A percentile compares a stretch with the other conserved stretches of the same genome.
phyloP scores from a whole-genome alignment of 2,797 vertebrate genomes.

The Mallotus villosus region DNA sequence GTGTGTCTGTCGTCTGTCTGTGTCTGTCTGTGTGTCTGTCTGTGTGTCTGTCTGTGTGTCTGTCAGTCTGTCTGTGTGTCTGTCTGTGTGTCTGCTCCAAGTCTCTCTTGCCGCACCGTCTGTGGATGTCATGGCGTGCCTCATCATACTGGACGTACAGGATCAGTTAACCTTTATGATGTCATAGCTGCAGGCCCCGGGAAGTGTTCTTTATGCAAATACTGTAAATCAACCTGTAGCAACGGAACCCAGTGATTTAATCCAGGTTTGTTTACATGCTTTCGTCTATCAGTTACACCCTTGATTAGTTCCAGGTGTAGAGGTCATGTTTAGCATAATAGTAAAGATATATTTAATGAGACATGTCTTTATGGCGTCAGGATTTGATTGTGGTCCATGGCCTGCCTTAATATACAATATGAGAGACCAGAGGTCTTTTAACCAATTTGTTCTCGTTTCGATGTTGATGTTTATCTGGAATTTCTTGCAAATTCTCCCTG shows the following conservation, averaged over 20 bases:
- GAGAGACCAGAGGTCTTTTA: conserved; percentile 22
- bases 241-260: conserved; percentile 41
- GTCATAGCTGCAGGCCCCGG: conserved; percentile 61
- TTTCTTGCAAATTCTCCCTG: conserved; percentile 43
- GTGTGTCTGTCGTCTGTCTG: conserved; percentile 2
- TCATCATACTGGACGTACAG: conserved; percentile 72
- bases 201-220: conserved; percentile 43
- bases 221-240: conserved; percentile 49
- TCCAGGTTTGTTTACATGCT: conserved; percentile 47
- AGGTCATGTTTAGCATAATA: conserved; percentile 49
- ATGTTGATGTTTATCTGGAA: conserved; percentile 43
- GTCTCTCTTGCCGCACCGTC: conserved; percentile 48
- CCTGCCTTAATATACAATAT: conserved; percentile 26
- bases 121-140: conserved; percentile 25
- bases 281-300: conserved; percentile 34
- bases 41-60: conserved; percentile 30
- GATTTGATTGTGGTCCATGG: conserved; percentile 28
- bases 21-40: conserved; percentile 1
- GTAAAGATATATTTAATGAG: conserved; percentile 38
- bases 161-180: conserved; percentile 75
- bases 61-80: conserved; percentile 2
- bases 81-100: conserved; percentile 55
- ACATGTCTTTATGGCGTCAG: conserved; percentile 16
- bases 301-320: conserved; percentile 55
- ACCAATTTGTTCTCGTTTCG: conserved; percentile 42